Conservation (phyloP, 2,113 vertebrate genomes). For the Cyprinus carpio region DNA sequence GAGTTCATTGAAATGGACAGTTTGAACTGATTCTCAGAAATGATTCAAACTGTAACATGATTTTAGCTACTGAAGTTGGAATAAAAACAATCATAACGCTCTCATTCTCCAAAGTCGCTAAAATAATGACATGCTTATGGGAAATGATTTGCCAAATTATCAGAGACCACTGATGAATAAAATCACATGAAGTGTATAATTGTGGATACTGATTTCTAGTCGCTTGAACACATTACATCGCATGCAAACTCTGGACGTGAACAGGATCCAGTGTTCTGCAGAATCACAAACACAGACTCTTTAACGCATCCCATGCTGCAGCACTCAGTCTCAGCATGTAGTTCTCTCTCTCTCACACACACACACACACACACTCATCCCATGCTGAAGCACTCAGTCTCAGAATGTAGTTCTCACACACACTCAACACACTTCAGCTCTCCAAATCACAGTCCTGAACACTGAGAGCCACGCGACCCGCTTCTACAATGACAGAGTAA, state of each 20-base stretch:
- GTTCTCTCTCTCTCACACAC: too few species aligned
- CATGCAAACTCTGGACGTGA: neutral
- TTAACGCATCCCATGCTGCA: neutral
- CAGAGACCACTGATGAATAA: neutral
- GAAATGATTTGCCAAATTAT: neutral
- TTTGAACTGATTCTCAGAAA: neutral
- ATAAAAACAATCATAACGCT: neutral
- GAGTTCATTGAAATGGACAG: neutral
- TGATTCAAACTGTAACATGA: neutral
- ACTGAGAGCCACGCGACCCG: conserved; percentile 33
- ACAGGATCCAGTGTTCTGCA: neutral
- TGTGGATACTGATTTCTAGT: neutral
- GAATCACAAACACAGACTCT: neutral
- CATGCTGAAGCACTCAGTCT: neutral
- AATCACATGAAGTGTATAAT: neutral
- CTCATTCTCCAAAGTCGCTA: neutral
- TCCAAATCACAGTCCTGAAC: conserved; percentile 47
- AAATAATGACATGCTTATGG: neutral
- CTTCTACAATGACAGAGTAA: conserved; percentile 56
- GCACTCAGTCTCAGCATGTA: neutral
- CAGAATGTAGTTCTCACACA: neutral
- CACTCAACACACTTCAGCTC: conserved; percentile 26
- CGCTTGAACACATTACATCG: neutral
- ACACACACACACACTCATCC: conserved; percentile 8
- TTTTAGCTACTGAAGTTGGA: neutral